Evolutionary conservation across 2,113 vertebrate species (phyloP).

Genomic region (Oriolus oriolus): DNA sequence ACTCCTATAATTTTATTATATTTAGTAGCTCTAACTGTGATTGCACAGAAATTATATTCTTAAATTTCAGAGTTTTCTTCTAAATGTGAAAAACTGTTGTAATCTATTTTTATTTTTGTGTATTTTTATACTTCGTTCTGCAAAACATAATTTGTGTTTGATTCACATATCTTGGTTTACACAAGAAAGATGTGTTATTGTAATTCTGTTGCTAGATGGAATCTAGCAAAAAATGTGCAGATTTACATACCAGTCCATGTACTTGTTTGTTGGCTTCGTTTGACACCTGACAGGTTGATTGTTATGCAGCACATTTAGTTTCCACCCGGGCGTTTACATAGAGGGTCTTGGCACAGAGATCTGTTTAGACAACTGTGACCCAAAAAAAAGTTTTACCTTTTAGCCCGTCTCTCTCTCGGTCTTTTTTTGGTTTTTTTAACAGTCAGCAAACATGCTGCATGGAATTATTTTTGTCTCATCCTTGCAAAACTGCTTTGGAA

Average conservation of each 20-base stretch:
- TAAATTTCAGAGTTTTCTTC: neutral
- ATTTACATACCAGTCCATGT: neutral
- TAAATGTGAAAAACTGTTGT: neutral
- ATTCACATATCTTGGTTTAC: neutral
- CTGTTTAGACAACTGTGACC: neutral
- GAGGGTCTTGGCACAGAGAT: neutral
- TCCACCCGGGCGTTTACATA: neutral
- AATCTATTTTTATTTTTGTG: neutral
- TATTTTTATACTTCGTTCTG: neutral
- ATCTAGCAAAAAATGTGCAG: neutral
- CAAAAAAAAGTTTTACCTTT: neutral
- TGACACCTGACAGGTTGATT: neutral
- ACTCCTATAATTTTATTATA: neutral
- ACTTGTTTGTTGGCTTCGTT: neutral
- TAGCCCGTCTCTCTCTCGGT: accelerated
- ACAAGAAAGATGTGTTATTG: neutral
- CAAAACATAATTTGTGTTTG: neutral
- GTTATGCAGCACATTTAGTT: neutral
- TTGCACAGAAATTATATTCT: neutral
- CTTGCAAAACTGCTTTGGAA: neutral
- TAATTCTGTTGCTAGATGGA: neutral
- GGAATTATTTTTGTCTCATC: neutral
- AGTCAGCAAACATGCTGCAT: neutral
- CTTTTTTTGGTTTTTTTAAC: neutral
- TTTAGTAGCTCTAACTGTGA: neutral